Percentiles rank a stretch among this genome's conserved stretches.
These are phyloP conservation scores for Alectoris magna DNA, from an alignment of 2,797 vertebrate species.

Conservation along the genomic window DNA sequence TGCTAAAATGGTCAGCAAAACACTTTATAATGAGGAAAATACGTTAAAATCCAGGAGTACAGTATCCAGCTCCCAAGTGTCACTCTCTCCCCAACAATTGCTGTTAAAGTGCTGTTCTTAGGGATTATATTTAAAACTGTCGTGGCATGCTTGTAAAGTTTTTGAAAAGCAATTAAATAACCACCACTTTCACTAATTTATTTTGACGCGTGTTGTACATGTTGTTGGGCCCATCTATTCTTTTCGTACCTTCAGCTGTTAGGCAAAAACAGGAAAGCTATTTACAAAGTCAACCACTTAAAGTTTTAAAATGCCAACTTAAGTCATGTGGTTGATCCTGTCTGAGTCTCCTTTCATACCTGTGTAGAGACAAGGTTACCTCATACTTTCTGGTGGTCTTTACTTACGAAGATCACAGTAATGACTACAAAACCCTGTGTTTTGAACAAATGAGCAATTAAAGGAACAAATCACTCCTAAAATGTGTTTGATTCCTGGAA, in stretches of 20 bases:
- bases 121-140: background rate
- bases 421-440: background rate
- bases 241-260: background rate
- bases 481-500: background rate
- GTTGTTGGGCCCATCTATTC: background rate
- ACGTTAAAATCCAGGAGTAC: background rate
- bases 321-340: background rate
- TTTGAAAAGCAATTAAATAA: background rate
- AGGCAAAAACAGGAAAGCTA: background rate
- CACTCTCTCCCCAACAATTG: background rate
- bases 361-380: background rate
- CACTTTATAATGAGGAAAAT: background rate
- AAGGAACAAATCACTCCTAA: background rate
- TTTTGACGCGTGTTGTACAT: background rate
- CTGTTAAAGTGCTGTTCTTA: background rate
- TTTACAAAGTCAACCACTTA: background rate
- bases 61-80: background rate
- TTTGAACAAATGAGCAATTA: background rate
- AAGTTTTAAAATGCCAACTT: background rate
- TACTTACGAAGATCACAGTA: background rate
- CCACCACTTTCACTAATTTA: background rate
- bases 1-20: background rate
- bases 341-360: background rate
- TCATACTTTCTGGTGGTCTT: background rate
- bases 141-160: background rate